A percentile compares a stretch with the other conserved stretches of the same genome.
phyloP scores from a whole-genome alignment of 2,113 vertebrate genomes.

The Naja naja region DNA sequence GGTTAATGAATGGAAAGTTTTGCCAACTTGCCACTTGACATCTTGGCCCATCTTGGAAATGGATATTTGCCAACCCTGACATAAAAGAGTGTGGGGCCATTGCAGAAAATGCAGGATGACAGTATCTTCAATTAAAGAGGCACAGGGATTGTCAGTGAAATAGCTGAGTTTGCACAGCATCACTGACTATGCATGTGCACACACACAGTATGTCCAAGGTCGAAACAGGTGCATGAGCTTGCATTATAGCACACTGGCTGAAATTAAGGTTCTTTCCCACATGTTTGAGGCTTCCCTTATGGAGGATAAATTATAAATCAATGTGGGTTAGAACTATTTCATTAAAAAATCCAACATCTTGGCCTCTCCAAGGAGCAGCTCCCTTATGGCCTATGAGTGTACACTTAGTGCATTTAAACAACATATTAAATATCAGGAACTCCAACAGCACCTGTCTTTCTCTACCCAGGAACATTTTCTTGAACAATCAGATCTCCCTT shows the following conservation, averaged over 20 bases:
- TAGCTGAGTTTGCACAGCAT: background rate
- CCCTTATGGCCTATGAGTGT: background rate
- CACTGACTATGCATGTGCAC: background rate
- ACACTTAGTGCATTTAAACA: background rate
- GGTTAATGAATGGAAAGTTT: background rate
- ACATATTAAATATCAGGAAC: background rate
- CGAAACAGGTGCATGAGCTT: background rate
- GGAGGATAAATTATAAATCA: background rate
- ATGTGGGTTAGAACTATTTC: background rate
- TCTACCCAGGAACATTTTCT: background rate
- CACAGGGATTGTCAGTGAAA: background rate
- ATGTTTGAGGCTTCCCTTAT: background rate
- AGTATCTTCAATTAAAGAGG: background rate
- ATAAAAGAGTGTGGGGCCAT: background rate
- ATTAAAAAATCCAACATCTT: background rate
- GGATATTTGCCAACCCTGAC: background rate
- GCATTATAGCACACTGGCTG: background rate
- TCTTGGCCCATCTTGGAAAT: background rate
- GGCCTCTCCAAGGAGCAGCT: background rate
- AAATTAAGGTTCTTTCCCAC: background rate
- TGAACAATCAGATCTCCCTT: background rate
- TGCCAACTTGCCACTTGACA: background rate
- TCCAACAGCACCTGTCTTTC: background rate
- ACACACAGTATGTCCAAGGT: background rate
- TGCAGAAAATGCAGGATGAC: background rate